These are phyloP conservation scores for Nycticorax nycticorax DNA, from an alignment of 2,113 vertebrate species.

Conservation along the genomic window DNA sequence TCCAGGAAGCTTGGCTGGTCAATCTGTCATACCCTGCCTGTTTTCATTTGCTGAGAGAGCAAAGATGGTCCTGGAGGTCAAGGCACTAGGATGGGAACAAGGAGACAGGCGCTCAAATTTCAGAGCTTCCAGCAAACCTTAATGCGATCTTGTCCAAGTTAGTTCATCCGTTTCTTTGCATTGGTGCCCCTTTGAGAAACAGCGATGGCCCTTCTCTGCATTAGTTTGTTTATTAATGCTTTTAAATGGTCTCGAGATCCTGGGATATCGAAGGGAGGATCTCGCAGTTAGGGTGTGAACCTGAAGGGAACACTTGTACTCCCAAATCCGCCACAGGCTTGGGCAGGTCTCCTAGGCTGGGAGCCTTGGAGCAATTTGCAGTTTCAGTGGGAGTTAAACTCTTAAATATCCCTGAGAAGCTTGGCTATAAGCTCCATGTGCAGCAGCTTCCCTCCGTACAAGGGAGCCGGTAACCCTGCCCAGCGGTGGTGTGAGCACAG, in stretches of 20 bases:
- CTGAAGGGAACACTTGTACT: background rate
- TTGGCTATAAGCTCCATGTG: background rate
- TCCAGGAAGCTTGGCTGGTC: constrained; percentile 14
- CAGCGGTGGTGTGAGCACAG: background rate
- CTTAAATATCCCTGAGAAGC: background rate
- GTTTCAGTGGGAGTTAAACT: background rate
- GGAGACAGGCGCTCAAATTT: background rate
- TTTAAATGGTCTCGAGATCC: background rate
- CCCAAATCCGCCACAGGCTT: background rate
- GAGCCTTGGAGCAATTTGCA: background rate
- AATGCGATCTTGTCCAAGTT: accelerated
- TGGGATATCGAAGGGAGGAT: background rate
- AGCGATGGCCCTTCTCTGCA: background rate
- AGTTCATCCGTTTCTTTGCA: background rate
- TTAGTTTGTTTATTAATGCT: background rate
- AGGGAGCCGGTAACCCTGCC: background rate
- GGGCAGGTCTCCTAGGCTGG: background rate
- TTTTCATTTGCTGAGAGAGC: background rate
- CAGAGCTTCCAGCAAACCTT: background rate
- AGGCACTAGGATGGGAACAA: background rate
- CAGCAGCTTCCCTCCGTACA: background rate
- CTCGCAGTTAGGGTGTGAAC: background rate
- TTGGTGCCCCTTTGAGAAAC: background rate
- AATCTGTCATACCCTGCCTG: background rate
- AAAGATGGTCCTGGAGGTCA: constrained; percentile 7